These are phyloP conservation scores for Hybos culiciformis DNA, from an alignment of 2,888 invertebrate genomes.

Conservation along the genomic window DNA sequence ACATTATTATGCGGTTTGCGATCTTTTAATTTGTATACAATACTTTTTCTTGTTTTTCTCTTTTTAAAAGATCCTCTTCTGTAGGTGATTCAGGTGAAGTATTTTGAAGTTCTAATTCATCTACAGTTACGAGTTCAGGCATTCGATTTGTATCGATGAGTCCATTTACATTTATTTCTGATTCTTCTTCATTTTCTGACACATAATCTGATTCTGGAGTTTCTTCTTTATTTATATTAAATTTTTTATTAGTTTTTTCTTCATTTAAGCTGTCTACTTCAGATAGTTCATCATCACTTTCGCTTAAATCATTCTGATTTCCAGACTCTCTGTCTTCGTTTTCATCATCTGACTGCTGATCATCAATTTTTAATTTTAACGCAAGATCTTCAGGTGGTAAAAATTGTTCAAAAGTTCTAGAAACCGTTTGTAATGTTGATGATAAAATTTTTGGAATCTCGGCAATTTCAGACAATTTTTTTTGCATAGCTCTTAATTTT, in stretches of 20 bases:
- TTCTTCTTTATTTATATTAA: constrained; percentile 18
- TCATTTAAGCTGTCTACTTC: constrained; percentile 13
- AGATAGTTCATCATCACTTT: constrained; percentile 8
- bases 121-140: constrained; percentile 20
- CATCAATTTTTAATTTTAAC: neutral
- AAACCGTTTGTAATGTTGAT: constrained; percentile 32
- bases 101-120: constrained; percentile 9
- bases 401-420: constrained; percentile 30
- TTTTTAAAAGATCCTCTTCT: constrained; percentile 15
- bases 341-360: neutral
- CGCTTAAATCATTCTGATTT: constrained; percentile 22
- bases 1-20: neutral
- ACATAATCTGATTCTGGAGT: constrained; percentile 34
- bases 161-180: constrained; percentile 14
- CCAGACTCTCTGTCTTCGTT: constrained; percentile 17
- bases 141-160: constrained; percentile 11
- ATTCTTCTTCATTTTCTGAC: constrained; percentile 20
- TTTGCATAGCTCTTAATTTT: constrained; percentile 31
- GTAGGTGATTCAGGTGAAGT: constrained; percentile 10
- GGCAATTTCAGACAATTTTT: constrained; percentile 34
- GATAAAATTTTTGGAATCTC: constrained; percentile 32
- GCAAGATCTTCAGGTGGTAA: constrained; percentile 13
- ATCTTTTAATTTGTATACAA: constrained; percentile 1
- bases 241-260: constrained; percentile 7
- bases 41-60: constrained; percentile 20